Base-by-base conservation (phyloP, 2,888 invertebrate genomes). In the Strigamia crassipes region DNA sequence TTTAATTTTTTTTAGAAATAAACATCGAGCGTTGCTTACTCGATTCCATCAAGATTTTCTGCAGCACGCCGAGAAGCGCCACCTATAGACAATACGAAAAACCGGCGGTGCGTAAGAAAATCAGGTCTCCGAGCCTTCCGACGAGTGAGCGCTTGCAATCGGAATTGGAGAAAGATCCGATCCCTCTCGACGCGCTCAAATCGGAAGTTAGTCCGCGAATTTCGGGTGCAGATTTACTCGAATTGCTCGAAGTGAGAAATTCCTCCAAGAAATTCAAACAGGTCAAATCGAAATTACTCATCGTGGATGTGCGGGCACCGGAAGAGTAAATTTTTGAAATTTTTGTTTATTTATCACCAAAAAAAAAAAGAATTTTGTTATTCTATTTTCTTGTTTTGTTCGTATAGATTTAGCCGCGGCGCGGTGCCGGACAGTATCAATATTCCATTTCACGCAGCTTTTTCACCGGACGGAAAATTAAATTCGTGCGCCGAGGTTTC, bases 21-120 rank as follows among this genome's bases (percentile, higher is more conserved):
- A 96, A 97, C 85, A 97, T 98, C 86, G 96, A 97, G 86, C 92
- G 92, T 84, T 96, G 96, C 89, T 96, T 97, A 0, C 92, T 92
- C 86, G 94, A 95, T 87, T 96, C 97, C 0, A 93, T 94, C 85
- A 92, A 92, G 84, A 94, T 96, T 90, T 97, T 94, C 87, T 91
- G 93, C 84, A 91, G 90, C 83, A 96, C 97, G 0, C 97, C 97
- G 0, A 92, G 92, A 84, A 97, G 97, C 88, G 93, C 96, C 80
- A 94, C 95, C 61, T 94, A 93, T 87, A 91, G 97, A 82, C 92
- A 93, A 86, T 94, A 96, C 88, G 94, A 94, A 83, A 82, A 66
- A 42, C 83, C 73, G 6, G 15, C 31, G n/a, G 78, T 18, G 10
- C 66, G 61, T 15, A 78, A 61, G 42, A 79, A 83, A 79, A 61